These are phyloP conservation scores for Drosophila melanogaster DNA, from an alignment of 1,140 invertebrate genomes.

Conservation along the genomic window Release_6_plus_ISO1_MT NT_037436.4:5267501-5268000, in stretches of 20 bases:
- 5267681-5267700: slow-evolving; percentile 15
- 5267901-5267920: slow-evolving; percentile 56
- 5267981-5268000: slow-evolving; percentile 62
- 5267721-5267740: slow-evolving; percentile 3
- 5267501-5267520: not conserved
- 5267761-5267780: slow-evolving; percentile 25
- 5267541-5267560: slow-evolving; percentile 29
- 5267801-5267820: slow-evolving; percentile 5
- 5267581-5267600: slow-evolving; percentile 11
- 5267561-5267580: slow-evolving; percentile 24
- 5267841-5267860: slow-evolving; percentile 3
- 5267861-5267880: not conserved
- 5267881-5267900: not conserved
- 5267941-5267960: slow-evolving; percentile 17
- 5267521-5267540: slow-evolving; percentile 22
- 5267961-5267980: slow-evolving; percentile 56
- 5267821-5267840: slow-evolving; percentile 47
- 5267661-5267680: slow-evolving; percentile 1
- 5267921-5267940: slow-evolving; percentile 6
- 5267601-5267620: slow-evolving; percentile 9
- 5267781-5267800: slow-evolving; percentile 17
- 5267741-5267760: slow-evolving; percentile 34
- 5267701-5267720: slow-evolving; percentile 12
- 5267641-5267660: slow-evolving; percentile 18
- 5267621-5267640: slow-evolving; percentile 4